phyloP scores from a whole-genome alignment of 2,113 vertebrate genomes.

The Cranoglanis bouderius region DNA sequence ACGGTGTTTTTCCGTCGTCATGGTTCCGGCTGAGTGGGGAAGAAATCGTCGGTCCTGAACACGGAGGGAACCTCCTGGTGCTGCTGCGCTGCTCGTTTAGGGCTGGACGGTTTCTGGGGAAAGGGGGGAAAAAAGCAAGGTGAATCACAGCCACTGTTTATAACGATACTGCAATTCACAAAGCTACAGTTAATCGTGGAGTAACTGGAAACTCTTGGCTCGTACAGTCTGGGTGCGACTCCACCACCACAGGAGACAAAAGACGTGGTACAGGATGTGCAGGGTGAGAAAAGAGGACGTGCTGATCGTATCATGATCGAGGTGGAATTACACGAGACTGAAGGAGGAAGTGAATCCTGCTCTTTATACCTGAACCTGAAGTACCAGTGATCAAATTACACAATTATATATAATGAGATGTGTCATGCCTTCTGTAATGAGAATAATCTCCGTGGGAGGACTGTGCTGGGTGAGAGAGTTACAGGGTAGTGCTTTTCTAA shows the following conservation, averaged over 20 bases:
- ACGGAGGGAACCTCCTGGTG: conserved; percentile 80
- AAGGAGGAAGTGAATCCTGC: neutral
- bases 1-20: neutral
- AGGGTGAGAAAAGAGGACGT: too few species aligned
- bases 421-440: neutral
- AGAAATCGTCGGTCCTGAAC: conserved; percentile 91
- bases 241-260: neutral
- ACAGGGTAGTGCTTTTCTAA: neutral
- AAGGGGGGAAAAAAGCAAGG: neutral
- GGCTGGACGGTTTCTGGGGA: conserved; percentile 75
- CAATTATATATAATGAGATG: neutral
- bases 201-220: neutral
- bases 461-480: neutral
- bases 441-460: neutral
- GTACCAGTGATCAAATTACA: neutral
- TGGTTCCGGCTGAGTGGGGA: conserved; percentile 74
- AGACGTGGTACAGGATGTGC: neutral
- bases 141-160: neutral
- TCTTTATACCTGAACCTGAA: neutral
- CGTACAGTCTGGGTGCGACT: neutral
- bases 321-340: neutral
- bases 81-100: conserved; percentile 67
- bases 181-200: too few species aligned
- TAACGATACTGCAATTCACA: neutral
- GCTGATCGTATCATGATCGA: neutral